phyloP scores from a whole-genome alignment of 2,797 vertebrate species.

The Poeciliopsis presidionis region DNA sequence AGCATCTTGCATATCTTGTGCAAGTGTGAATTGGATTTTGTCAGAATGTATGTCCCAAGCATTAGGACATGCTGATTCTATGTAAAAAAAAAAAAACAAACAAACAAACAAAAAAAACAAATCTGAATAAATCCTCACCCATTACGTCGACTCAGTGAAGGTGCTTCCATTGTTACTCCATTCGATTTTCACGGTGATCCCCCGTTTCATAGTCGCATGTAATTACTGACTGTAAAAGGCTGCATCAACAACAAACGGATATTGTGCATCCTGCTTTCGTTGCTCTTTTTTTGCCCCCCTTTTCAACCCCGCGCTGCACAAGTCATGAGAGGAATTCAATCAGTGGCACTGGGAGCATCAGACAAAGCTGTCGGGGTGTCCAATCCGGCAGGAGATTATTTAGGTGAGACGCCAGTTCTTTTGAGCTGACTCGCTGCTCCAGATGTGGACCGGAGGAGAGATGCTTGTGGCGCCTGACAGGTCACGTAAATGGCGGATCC shows the following conservation, averaged over 20 bases:
- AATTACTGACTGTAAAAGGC: conserved; percentile 32
- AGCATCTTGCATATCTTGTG: neutral
- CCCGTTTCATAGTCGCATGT: conserved; percentile 25
- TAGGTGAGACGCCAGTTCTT: conserved; percentile 47
- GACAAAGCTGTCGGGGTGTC: neutral
- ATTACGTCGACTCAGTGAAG: conserved; percentile 30
- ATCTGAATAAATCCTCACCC: conserved; percentile 56
- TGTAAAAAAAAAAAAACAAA: conserved; percentile 6
- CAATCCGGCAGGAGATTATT: conserved; percentile 37
- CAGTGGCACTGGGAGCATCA: conserved; percentile 9
- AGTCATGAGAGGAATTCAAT: conserved; percentile 60
- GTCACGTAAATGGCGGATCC: conserved; percentile 37
- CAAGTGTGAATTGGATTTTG: conserved; percentile 1
- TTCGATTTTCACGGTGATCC: conserved; percentile 30
- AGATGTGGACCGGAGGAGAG: conserved; percentile 38
- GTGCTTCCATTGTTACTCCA: conserved; percentile 45
- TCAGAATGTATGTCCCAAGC: neutral
- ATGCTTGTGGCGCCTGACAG: conserved; percentile 47
- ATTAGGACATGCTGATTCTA: neutral
- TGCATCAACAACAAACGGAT: conserved; percentile 29
- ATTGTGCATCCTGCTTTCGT: conserved; percentile 33
- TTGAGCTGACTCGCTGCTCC: conserved; percentile 42
- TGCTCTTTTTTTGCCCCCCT: neutral
- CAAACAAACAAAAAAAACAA: conserved; percentile 2
- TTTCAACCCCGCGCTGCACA: conserved; percentile 43